Conservation (phyloP, 2,888 invertebrate species). For the Nudaria mundana region DNA sequence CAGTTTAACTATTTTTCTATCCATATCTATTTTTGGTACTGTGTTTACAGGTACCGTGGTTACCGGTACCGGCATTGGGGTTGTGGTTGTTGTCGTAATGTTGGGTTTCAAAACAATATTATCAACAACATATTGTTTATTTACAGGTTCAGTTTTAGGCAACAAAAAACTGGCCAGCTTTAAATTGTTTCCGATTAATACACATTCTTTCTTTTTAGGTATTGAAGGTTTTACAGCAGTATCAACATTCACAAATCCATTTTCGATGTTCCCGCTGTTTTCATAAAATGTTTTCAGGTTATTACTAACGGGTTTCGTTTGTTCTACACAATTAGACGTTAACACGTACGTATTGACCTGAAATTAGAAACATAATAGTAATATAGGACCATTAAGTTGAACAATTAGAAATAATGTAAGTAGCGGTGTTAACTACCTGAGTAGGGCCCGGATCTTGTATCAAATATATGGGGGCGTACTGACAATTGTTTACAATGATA, state of each 20-base stretch:
- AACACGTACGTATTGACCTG: conserved; percentile 64
- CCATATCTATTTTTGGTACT: conserved; percentile 57
- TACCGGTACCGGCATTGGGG: conserved; percentile 16
- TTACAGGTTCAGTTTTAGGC: conserved; percentile 54
- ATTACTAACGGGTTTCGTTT: conserved; percentile 58
- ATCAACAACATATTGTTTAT: conserved; percentile 48
- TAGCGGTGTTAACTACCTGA: conserved; percentile 53
- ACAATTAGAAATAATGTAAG: conserved; percentile 17
- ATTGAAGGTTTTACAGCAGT: conserved; percentile 45
- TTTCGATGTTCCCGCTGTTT: conserved; percentile 72
- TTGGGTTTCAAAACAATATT: conserved; percentile 54
- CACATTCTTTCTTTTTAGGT: conserved; percentile 51
- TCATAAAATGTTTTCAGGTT: conserved; percentile 75
- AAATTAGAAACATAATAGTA: conserved; percentile 32
- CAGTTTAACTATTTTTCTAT: conserved; percentile 66
- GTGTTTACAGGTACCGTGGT: conserved; percentile 35
- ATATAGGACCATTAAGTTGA: conserved; percentile 10
- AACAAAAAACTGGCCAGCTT: conserved; percentile 67
- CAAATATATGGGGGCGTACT: conserved; percentile 71
- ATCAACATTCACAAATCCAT: conserved; percentile 44
- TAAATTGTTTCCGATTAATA: conserved; percentile 60
- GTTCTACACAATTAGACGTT: conserved; percentile 47
- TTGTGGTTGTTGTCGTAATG: conserved; percentile 34
- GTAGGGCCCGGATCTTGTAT: conserved; percentile 66
- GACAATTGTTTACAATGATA: conserved; percentile 66